Conservation (phyloP, 2,797 vertebrate species). For the Pseudocheirus occidentalis region DNA sequence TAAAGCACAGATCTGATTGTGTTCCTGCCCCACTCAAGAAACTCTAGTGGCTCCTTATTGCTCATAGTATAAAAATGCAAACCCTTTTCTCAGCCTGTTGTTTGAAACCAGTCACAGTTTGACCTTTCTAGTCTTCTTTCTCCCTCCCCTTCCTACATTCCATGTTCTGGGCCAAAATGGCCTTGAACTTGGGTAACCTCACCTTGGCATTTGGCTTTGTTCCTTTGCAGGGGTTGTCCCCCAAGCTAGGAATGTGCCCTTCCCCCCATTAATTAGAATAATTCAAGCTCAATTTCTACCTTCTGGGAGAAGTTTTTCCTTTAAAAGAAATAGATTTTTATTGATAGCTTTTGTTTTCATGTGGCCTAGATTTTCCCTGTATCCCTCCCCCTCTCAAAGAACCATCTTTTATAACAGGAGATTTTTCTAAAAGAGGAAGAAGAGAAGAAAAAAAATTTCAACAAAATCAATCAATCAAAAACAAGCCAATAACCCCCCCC, state of each 20-base stretch:
- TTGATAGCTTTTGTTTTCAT: slow-evolving; percentile 1
- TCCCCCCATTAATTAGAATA: not conserved
- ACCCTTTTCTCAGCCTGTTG: not conserved
- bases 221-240: not conserved
- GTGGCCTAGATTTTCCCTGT: not conserved
- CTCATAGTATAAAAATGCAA: not conserved
- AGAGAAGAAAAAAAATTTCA: not conserved
- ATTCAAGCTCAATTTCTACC: not conserved
- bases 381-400: not conserved
- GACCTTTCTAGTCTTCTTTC: not conserved
- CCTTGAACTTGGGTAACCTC: not conserved
- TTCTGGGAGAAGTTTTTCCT: not conserved
- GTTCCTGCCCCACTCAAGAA: not conserved
- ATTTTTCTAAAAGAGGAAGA: not conserved
- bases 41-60: not conserved
- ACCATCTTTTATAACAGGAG: not conserved
- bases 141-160: not conserved
- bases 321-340: slow-evolving; percentile 9
- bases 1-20: not conserved
- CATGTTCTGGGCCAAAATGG: not conserved
- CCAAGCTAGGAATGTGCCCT: not conserved
- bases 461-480: not conserved
- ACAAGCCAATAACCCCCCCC: not conserved
- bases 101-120: not conserved
- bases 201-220: not conserved